These are phyloP conservation scores for Hyles vespertilio DNA, from an alignment of 1,140 invertebrate species.

Conservation along the genomic window DNA sequence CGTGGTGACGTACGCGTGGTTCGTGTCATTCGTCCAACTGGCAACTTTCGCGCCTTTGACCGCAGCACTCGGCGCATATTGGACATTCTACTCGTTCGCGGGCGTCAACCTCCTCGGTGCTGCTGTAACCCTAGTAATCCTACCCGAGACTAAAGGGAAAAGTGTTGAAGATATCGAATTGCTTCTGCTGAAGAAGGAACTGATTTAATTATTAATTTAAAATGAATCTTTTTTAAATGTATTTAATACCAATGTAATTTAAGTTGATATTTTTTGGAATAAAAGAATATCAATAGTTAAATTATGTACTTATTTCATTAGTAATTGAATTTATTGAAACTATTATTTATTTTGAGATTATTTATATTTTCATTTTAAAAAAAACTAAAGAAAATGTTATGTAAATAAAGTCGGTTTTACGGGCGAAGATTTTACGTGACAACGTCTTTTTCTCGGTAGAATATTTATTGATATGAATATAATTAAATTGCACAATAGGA, in stretches of 20 bases:
- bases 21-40: constrained; percentile 25
- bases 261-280: not conserved
- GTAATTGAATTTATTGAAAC: not conserved
- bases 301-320: not conserved
- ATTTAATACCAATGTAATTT: too few relatives aligned
- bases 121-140: constrained; percentile 11
- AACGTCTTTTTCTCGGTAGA: too few relatives aligned
- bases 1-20: constrained; percentile 30
- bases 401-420: too few relatives aligned
- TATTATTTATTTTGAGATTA: too few relatives aligned
- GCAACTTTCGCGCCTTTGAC: constrained; percentile 20
- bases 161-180: constrained; percentile 35
- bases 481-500: too few relatives aligned
- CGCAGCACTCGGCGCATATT: constrained; percentile 23
- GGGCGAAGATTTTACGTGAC: too few relatives aligned
- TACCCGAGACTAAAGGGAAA: constrained; percentile 31
- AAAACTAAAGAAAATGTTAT: too few relatives aligned
- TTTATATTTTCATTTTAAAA: too few relatives aligned
- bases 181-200: not conserved
- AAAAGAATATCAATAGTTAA: not conserved
- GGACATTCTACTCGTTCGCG: constrained; percentile 26
- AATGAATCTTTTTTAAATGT: not conserved
- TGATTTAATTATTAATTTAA: not conserved
- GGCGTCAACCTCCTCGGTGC: constrained; percentile 27
- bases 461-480: too few relatives aligned